These are phyloP conservation scores for Heliconius sara DNA, from an alignment of 2,888 invertebrate genomes.

Conservation along the genomic window DNA sequence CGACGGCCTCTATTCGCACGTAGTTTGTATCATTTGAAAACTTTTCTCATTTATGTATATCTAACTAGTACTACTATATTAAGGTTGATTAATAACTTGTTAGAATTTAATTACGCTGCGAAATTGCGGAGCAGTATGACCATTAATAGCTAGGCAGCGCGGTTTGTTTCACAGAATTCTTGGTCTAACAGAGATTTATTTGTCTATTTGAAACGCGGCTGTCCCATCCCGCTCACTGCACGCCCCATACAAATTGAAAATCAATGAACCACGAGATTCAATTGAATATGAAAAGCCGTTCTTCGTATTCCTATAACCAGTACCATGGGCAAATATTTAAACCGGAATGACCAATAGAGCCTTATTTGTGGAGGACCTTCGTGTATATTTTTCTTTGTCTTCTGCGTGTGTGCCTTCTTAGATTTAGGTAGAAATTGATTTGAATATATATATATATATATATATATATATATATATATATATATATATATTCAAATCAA, in stretches of 20 bases:
- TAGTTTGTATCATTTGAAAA: background rate
- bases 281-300: conserved; percentile 77
- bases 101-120: conserved; percentile 21
- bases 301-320: conserved; percentile 58
- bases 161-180: conserved; percentile 53
- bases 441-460: background rate
- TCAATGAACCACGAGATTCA: conserved; percentile 77
- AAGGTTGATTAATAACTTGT: conserved; percentile 18
- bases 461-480: too few relatives aligned
- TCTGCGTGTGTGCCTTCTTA: background rate
- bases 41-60: background rate
- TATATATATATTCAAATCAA: conserved; percentile 1
- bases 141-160: conserved; percentile 40
- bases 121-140: conserved; percentile 32
- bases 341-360: conserved; percentile 26
- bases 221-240: conserved; percentile 59
- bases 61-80: background rate
- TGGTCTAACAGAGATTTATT: conserved; percentile 63
- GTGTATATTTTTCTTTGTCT: conserved; percentile 3
- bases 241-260: conserved; percentile 78
- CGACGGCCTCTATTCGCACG: background rate
- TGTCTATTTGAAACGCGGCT: conserved; percentile 60
- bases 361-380: conserved; percentile 30
- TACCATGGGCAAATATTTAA: conserved; percentile 49
- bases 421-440: background rate